Conservation (phyloP, 2,113 vertebrate species). For the Anoplopoma fimbria region DNA sequence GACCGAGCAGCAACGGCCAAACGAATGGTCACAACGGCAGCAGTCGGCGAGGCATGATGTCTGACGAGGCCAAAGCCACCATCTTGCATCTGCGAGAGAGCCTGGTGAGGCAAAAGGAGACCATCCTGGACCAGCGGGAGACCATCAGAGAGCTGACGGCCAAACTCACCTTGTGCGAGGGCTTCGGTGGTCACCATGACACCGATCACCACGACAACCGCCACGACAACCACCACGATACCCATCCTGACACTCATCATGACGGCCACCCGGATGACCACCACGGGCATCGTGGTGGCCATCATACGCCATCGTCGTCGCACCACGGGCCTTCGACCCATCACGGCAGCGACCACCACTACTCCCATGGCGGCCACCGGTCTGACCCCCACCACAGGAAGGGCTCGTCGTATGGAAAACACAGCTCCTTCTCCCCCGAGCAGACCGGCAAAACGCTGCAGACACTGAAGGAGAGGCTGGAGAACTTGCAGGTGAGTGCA, state of each 20-base stretch:
- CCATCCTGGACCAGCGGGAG: conserved; percentile 87
- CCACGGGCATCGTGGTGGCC: conserved; percentile 55
- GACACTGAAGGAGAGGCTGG: conserved; percentile 86
- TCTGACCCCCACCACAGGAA: conserved; percentile 71
- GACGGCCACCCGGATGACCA: conserved; percentile 66
- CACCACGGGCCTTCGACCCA: conserved; percentile 56
- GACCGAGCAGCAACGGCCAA: conserved; percentile 52
- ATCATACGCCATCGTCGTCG: conserved; percentile 53
- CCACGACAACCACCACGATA: conserved; percentile 59
- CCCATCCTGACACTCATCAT: conserved; percentile 45
- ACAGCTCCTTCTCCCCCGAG: conserved; percentile 77
- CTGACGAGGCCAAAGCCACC: conserved; percentile 87
- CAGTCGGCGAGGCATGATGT: conserved; percentile 69
- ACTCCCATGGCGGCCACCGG: conserved; percentile 70
- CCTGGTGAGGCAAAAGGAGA: conserved; percentile 88
- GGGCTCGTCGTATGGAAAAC: conserved; percentile 65
- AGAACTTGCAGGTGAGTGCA: conserved; percentile 84
- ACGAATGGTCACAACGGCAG: conserved; percentile 56
- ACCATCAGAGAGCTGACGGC: conserved; percentile 87
- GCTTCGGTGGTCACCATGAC: conserved; percentile 76
- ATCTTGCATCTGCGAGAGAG: conserved; percentile 87
- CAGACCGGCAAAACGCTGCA: conserved; percentile 86
- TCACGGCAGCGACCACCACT: conserved; percentile 70
- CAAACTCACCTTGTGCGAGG: conserved; percentile 87
- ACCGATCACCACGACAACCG: conserved; percentile 67